These are phyloP conservation scores for Melanerpes aurifrons DNA, from an alignment of 2,113 vertebrate genomes.

Conservation along the genomic window DNA sequence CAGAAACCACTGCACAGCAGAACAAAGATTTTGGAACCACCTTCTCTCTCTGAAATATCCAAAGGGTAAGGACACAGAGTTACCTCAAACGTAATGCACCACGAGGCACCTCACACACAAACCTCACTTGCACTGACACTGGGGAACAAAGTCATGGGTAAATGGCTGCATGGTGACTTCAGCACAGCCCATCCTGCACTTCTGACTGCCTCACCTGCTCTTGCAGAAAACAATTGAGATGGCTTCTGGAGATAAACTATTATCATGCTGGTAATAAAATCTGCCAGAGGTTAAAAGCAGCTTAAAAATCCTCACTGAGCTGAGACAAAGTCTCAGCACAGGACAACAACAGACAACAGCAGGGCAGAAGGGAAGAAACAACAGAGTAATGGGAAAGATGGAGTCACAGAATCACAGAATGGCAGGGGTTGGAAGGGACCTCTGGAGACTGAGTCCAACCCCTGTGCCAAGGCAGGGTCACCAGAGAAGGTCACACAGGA, in stretches of 20 bases:
- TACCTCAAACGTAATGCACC: not conserved
- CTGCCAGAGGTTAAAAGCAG: slow-evolving; percentile 17
- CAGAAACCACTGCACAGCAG: not conserved
- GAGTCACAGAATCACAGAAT: not conserved
- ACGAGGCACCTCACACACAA: not conserved
- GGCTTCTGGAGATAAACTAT: slow-evolving; percentile 28
- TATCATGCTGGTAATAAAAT: slow-evolving; percentile 2
- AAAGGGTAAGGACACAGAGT: not conserved
- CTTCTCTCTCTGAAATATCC: not conserved
- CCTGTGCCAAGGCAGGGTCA: too few relatives aligned
- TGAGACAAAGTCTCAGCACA: not conserved
- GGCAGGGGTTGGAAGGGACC: too few relatives aligned
- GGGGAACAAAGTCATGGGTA: slow-evolving; percentile 7
- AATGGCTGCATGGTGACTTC: not conserved
- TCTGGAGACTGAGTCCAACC: too few relatives aligned
- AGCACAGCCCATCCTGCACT: slow-evolving; percentile 3
- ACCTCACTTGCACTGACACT: not conserved
- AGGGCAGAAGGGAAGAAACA: not conserved
- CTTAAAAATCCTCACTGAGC: not conserved
- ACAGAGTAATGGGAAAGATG: not conserved
- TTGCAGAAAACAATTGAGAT: slow-evolving; percentile 6
- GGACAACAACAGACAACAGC: not conserved
- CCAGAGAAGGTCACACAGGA: too few relatives aligned
- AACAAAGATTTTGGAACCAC: not conserved
- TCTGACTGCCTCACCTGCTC: slow-evolving; percentile 2